A percentile compares a stretch with the other conserved stretches of the same genome.
These are phyloP conservation scores for Tolmerus cingulatus DNA, from an alignment of 2,888 invertebrate species.

Conservation along the genomic window DNA sequence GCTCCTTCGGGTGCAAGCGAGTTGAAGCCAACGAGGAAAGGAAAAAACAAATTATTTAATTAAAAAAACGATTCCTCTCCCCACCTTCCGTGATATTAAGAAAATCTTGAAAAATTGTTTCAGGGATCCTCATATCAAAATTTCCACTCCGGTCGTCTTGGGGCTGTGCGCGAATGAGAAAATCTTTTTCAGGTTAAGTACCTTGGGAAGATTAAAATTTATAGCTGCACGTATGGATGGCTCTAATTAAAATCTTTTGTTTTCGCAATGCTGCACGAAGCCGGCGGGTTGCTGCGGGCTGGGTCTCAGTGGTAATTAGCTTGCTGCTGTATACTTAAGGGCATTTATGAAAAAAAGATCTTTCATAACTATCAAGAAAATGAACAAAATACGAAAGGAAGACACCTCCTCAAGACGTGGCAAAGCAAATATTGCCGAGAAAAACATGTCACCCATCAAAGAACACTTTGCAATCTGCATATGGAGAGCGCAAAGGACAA, in stretches of 20 bases:
- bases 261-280: background rate
- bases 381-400: background rate
- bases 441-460: background rate
- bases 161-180: background rate
- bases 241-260: constrained; percentile 26
- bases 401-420: background rate
- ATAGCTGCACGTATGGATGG: constrained; percentile 23
- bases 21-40: background rate
- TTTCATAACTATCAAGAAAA: background rate
- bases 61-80: constrained; percentile 34
- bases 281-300: background rate
- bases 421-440: background rate
- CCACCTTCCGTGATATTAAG: constrained; percentile 17
- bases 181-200: constrained; percentile 21
- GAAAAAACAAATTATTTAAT: constrained; percentile 30
- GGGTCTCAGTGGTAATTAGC: background rate
- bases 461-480: background rate
- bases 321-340: background rate
- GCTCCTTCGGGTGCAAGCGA: constrained; percentile 18
- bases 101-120: constrained; percentile 39
- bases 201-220: background rate
- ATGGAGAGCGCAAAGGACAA: background rate
- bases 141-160: constrained; percentile 1
- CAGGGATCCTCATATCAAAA: constrained; percentile 9
- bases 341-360: background rate